Conservation (phyloP, 2,797 vertebrate genomes). For the Alectoris magna region DNA sequence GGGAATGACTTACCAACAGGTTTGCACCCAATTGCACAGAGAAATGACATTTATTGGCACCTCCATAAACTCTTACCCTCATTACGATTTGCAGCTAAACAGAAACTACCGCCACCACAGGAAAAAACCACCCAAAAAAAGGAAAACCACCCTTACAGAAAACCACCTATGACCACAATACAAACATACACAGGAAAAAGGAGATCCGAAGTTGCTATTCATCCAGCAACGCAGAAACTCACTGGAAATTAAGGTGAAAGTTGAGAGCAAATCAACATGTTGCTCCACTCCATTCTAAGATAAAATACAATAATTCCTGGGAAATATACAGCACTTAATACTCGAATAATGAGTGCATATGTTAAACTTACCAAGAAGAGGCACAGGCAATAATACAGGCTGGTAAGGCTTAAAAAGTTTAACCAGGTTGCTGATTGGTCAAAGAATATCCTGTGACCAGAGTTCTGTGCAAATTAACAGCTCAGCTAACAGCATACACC, state of each 20-base stretch:
- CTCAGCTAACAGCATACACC: neutral
- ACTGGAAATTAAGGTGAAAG: constrained; percentile 22
- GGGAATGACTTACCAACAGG: constrained; percentile 68
- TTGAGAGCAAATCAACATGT: neutral
- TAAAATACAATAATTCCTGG: neutral
- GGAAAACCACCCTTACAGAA: neutral
- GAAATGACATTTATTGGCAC: constrained; percentile 30
- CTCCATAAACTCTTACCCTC: neutral
- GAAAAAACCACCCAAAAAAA: neutral
- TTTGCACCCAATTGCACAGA: neutral
- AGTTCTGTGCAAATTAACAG: constrained; percentile 25
- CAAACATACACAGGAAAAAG: neutral
- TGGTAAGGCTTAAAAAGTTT: neutral
- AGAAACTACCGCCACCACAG: neutral
- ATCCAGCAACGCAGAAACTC: constrained; percentile 22
- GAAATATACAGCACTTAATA: neutral
- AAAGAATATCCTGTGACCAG: neutral
- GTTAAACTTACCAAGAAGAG: neutral
- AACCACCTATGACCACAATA: neutral
- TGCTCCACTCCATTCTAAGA: neutral
- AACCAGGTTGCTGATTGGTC: neutral
- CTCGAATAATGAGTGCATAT: neutral
- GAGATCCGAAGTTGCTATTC: neutral
- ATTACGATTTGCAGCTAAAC: neutral
- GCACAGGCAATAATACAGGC: neutral